Evolutionary conservation across 2,113 vertebrate species (phyloP), one percentile per base, ranked within the genome.

Genomic region (Vombatus ursinus): DNA sequence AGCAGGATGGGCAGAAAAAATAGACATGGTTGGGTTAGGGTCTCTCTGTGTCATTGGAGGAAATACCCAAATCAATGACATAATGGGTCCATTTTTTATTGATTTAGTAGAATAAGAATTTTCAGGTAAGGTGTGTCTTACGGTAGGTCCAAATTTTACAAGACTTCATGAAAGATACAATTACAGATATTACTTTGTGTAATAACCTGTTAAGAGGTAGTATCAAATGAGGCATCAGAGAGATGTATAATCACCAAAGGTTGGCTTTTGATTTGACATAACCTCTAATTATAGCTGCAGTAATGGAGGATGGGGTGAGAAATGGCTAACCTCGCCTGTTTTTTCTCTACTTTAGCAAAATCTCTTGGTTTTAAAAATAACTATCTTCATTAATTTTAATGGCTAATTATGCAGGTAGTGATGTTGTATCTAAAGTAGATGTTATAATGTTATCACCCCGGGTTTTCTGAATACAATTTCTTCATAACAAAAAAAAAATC

Each of bases 341-440:
- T 0, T 24, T 22, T 91, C 77, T 91, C 50, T 28, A 90, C 6
- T 61, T 52, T 50, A 94, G 48, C 37, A 92, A 96, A 92, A 84
- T 68, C 92, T 94, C 57, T 28, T 96, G 8, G 53, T 50, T 9
- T 84, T 92, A 96, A 96, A 98, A 97, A 52, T 47, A 5, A 50
- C 0, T 3, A 92, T 77, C 57, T 91, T 28, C 0, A 50, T 44
- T 91, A 94, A 47, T 95, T 11, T 93, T 37, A 92, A 91, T 48
- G 61, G 93, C 52, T 96, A 97, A 96, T 95, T 95, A 95, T 8
- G 90, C 10, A 48, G 93, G 97, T 97, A 96, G 94, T 6, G 91
- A 97, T 90, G 37, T 0, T 92, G 24, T 77, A 5, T 95, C 92
- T 91, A 96, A 95, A 94, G 95, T 93, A 94, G 91, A 93, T 92